Percentiles rank a stretch among this genome's conserved stretches.
phyloP scores from a whole-genome alignment of 2,797 vertebrate species.

The Oreochromis grahami region DNA sequence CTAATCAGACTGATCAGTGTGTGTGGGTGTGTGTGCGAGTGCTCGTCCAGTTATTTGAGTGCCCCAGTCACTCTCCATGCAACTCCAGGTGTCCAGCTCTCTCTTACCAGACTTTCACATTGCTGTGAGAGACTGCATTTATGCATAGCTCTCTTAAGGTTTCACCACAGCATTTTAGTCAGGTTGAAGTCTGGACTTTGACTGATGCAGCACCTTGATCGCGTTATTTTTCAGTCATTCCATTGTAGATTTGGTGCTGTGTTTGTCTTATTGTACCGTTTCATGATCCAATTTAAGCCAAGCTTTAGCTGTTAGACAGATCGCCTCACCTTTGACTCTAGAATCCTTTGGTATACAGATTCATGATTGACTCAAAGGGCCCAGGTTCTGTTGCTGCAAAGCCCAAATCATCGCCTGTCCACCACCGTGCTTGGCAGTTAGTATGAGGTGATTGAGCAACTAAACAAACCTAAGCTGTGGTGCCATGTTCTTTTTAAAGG shows the following conservation, averaged over 20 bases:
- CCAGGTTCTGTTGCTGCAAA: background rate
- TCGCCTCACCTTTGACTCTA: background rate
- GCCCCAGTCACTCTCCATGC: rapidly evolving
- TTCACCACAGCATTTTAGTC: background rate
- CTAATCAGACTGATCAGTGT: background rate
- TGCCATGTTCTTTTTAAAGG: background rate
- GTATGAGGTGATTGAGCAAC: background rate
- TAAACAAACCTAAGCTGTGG: background rate
- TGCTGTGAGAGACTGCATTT: background rate
- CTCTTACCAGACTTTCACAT: background rate
- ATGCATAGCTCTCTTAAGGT: background rate
- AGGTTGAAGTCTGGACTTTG: background rate
- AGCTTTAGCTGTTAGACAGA: background rate
- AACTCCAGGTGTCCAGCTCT: background rate
- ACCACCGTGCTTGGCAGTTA: background rate
- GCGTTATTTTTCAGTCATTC: background rate
- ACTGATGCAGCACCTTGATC: background rate
- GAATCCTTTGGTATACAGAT: background rate
- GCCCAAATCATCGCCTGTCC: background rate
- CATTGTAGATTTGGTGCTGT: background rate
- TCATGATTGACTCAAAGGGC: background rate
- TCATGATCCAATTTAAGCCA: rapidly evolving
- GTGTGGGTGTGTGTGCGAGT: background rate
- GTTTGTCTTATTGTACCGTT: background rate
- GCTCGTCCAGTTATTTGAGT: rapidly evolving